These are phyloP conservation scores for Zosterops japonicus DNA, from an alignment of 2,113 vertebrate species.

Conservation along the genomic window DNA sequence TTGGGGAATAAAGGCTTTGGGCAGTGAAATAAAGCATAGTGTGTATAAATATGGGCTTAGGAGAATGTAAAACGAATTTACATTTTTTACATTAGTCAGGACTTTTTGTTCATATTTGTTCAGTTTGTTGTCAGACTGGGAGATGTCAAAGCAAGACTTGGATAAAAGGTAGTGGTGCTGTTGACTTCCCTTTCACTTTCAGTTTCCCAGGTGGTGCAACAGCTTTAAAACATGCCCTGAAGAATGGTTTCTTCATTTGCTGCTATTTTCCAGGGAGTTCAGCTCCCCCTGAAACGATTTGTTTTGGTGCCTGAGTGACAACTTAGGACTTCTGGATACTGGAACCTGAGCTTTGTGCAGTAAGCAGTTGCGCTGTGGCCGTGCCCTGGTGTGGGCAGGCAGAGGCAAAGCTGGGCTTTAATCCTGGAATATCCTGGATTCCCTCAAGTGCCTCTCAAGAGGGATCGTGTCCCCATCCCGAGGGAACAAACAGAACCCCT, in stretches of 20 bases:
- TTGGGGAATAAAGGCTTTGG: not conserved
- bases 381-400: not conserved
- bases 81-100: not conserved
- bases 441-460: not conserved
- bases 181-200: not conserved
- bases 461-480: not conserved
- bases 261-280: not conserved
- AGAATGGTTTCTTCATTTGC: not conserved
- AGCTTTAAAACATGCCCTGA: not conserved
- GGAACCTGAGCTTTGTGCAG: not conserved
- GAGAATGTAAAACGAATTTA: not conserved
- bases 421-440: not conserved
- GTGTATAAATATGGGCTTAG: not conserved
- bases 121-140: not conserved
- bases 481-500: not conserved
- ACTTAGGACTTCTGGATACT: not conserved
- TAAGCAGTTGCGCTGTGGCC: not conserved
- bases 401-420: not conserved
- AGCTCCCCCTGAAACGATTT: not conserved
- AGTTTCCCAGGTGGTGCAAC: not conserved
- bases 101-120: not conserved
- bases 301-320: not conserved
- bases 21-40: not conserved
- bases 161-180: not conserved
- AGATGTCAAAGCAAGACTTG: not conserved